Evolutionary conservation across 2,113 vertebrate genomes (phyloP).

Genomic region (Platysternon megacephalum): DNA sequence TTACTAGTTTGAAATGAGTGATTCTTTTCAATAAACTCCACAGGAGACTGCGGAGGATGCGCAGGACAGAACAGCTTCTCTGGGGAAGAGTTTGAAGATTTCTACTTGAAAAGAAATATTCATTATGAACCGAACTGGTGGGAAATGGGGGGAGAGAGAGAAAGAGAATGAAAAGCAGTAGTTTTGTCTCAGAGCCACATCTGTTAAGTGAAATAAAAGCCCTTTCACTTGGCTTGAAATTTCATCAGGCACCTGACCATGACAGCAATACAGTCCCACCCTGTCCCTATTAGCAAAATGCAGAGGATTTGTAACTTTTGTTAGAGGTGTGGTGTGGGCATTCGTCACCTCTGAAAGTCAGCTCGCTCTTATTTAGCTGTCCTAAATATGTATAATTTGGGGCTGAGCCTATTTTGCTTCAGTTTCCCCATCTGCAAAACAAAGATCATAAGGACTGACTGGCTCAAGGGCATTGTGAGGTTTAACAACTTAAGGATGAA

Average conservation of each 20-base stretch:
- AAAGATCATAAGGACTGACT: not conserved
- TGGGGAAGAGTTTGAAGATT: not conserved
- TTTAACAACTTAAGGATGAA: not conserved
- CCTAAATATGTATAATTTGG: not conserved
- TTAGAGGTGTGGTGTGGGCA: not conserved
- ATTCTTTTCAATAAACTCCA: too few relatives aligned
- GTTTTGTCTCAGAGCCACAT: not conserved
- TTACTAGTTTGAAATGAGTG: not conserved
- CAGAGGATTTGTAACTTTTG: not conserved
- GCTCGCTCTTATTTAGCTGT: not conserved
- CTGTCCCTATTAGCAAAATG: not conserved
- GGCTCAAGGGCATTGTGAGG: not conserved
- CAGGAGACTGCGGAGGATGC: too few relatives aligned
- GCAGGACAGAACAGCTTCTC: too few relatives aligned
- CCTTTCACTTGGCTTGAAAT: not conserved
- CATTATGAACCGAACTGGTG: not conserved
- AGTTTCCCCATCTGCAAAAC: not conserved
- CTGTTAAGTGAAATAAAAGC: not conserved
- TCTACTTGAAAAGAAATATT: not conserved
- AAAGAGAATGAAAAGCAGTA: not conserved
- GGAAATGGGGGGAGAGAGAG: not conserved
- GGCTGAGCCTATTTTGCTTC: not conserved
- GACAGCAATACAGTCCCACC: not conserved
- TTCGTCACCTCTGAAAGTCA: not conserved
- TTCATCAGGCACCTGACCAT: not conserved